Percentiles rank a stretch among this genome's conserved stretches.
Conservation (phyloP, 2,113 vertebrate species). For the Polypterus senegalus region DNA sequence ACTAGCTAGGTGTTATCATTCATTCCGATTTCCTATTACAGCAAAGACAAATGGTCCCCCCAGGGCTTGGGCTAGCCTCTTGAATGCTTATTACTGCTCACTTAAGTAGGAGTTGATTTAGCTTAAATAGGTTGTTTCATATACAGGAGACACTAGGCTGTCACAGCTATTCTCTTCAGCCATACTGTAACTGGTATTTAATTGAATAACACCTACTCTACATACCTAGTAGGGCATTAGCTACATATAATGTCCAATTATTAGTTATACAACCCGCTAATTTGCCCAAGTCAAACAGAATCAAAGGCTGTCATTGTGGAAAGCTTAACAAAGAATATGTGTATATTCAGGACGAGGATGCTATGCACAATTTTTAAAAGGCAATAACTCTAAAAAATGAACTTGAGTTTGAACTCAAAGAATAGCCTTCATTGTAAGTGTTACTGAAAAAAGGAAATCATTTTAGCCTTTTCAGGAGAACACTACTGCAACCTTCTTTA, state of each 20-base stretch:
- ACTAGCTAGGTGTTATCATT: constrained; percentile 72
- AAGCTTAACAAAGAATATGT: constrained; percentile 16
- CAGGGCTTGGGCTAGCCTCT: constrained; percentile 60
- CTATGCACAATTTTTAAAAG: too few species aligned
- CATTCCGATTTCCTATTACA: constrained; percentile 80
- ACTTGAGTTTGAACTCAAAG: too few species aligned
- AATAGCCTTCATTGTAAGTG: too few species aligned
- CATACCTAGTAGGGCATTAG: constrained; percentile 53
- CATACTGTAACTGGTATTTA: constrained; percentile 59
- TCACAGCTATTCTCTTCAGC: constrained; percentile 51
- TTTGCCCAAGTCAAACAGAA: constrained; percentile 29
- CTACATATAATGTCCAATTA: constrained; percentile 55
- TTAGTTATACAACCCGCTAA: constrained; percentile 51
- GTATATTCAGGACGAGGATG: too few species aligned
- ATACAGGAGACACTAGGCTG: constrained; percentile 61
- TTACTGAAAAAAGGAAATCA: too few species aligned
- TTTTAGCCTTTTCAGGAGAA: too few species aligned
- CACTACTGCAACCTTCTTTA: too few species aligned
- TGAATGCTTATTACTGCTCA: constrained; percentile 71
- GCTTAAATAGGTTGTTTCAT: constrained; percentile 86
- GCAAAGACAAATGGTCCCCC: constrained; percentile 79
- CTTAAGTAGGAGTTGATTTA: constrained; percentile 90
- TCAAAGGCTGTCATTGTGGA: constrained; percentile 33
- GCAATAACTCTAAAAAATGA: too few species aligned
- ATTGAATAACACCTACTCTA: constrained; percentile 73